Evolutionary conservation across 2,797 vertebrate genomes (phyloP).

Genomic region (Rhabdomys pumilio): DNA sequence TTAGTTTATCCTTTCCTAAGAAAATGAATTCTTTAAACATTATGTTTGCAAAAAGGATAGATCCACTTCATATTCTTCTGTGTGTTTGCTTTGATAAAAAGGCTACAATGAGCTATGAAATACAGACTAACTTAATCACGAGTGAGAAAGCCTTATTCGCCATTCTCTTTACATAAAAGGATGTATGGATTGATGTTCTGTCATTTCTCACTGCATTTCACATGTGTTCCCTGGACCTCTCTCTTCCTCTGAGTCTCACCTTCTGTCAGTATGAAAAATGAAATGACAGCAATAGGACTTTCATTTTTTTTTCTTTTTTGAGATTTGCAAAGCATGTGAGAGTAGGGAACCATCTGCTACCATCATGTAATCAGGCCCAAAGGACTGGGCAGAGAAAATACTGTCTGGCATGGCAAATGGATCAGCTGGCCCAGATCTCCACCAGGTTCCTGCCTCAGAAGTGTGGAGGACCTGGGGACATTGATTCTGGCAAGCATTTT

Average conservation of each 20-base stretch:
- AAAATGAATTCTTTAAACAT: background rate
- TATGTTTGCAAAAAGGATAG: background rate
- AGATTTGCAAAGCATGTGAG: constrained; percentile 81
- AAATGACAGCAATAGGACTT: constrained; percentile 62
- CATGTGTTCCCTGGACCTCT: background rate
- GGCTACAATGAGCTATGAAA: constrained; percentile 4
- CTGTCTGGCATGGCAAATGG: constrained; percentile 35
- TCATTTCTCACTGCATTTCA: constrained; percentile 5
- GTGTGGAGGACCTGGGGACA: constrained; percentile 45
- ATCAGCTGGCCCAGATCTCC: constrained; percentile 22
- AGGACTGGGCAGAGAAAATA: constrained; percentile 68
- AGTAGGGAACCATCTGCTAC: constrained; percentile 79
- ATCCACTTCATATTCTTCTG: background rate
- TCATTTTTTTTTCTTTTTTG: constrained; percentile 66
- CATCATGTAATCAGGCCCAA: constrained; percentile 71
- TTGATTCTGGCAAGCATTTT: background rate
- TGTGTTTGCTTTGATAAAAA: background rate
- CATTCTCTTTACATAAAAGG: background rate
- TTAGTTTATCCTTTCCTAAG: background rate
- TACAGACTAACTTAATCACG: background rate
- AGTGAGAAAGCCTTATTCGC: background rate
- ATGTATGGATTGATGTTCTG: constrained; percentile 6
- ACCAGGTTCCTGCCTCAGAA: constrained; percentile 44
- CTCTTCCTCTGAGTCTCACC: constrained; percentile 68
- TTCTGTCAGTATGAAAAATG: constrained; percentile 79